Conservation (phyloP, 2,797 vertebrate genomes). For the Erpetoichthys calabaricus region DNA sequence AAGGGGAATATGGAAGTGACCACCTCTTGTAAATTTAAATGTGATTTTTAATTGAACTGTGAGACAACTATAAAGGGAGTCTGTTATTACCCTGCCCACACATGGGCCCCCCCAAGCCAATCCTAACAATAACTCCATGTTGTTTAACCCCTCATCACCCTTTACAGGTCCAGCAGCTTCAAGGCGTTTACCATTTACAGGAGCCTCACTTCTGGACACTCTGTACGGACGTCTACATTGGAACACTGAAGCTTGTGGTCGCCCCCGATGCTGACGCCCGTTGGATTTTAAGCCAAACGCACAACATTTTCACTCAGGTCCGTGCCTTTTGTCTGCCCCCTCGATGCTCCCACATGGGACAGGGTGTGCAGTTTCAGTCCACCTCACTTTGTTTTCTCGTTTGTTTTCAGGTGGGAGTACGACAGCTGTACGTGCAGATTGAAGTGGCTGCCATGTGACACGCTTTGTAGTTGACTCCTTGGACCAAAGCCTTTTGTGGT, state of each 20-base stretch:
- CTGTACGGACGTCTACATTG: slow-evolving; percentile 86
- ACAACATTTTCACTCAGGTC: slow-evolving; percentile 96
- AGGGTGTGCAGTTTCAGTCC: too few relatives aligned
- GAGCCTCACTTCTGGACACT: slow-evolving; percentile 97
- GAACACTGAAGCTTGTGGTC: slow-evolving; percentile 81
- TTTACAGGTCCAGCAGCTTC: slow-evolving; percentile 83
- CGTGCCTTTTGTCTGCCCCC: slow-evolving; percentile 1
- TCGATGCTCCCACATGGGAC: not conserved
- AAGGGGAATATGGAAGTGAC: too few relatives aligned
- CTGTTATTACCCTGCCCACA: too few relatives aligned
- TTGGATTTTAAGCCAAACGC: slow-evolving; percentile 94
- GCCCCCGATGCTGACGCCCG: slow-evolving; percentile 86
- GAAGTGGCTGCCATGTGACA: slow-evolving; percentile 77
- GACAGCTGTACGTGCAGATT: slow-evolving; percentile 90
- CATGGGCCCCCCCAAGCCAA: too few relatives aligned
- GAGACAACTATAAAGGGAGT: too few relatives aligned
- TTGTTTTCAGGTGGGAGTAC: slow-evolving; percentile 64
- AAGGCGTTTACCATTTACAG: slow-evolving; percentile 87
- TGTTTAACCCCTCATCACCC: too few relatives aligned
- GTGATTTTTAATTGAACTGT: too few relatives aligned
- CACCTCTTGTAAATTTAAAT: too few relatives aligned
- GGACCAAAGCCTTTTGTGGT: slow-evolving; percentile 62
- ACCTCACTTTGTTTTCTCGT: slow-evolving; percentile 9
- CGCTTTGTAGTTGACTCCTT: slow-evolving; percentile 26
- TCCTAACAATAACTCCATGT: not conserved